phyloP scores from a whole-genome alignment of 2,888 invertebrate species.

The Abrostola triplasia region DNA sequence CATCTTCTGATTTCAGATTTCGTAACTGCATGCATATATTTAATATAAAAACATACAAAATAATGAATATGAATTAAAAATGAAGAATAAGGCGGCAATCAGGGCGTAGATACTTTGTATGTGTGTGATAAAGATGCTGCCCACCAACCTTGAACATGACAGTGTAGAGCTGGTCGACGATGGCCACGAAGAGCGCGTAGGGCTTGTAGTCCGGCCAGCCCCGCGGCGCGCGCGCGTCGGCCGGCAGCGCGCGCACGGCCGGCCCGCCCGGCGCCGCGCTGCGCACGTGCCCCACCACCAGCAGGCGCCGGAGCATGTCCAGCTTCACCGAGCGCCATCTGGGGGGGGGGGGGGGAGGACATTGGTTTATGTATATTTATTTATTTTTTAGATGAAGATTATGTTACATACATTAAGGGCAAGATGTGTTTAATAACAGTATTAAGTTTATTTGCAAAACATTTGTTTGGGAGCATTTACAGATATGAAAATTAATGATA shows the following conservation, averaged over 20 bases:
- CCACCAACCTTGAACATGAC: slow-evolving; percentile 97
- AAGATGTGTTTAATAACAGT: too few relatives aligned
- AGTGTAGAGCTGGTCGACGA: slow-evolving; percentile 95
- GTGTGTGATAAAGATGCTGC: too few relatives aligned
- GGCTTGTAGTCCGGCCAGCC: slow-evolving; percentile 94
- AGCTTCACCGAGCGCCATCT: slow-evolving; percentile 93
- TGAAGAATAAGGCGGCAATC: too few relatives aligned
- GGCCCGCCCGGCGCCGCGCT: slow-evolving; percentile 91
- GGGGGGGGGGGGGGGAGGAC: too few relatives aligned
- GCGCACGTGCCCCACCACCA: slow-evolving; percentile 94
- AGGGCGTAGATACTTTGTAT: too few relatives aligned
- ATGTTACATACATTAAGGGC: too few relatives aligned
- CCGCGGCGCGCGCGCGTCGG: slow-evolving; percentile 88
- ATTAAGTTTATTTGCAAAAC: not conserved
- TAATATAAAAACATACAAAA: not conserved
- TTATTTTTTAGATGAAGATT: too few relatives aligned
- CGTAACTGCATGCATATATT: not conserved
- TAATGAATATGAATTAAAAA: slow-evolving; percentile 14
- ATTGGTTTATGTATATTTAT: too few relatives aligned
- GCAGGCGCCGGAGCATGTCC: slow-evolving; percentile 92
- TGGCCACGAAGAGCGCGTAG: slow-evolving; percentile 94
- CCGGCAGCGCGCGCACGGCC: slow-evolving; percentile 83
- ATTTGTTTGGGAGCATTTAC: too few relatives aligned
- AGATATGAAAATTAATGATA: too few relatives aligned
- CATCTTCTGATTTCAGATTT: too few relatives aligned